phyloP scores from a whole-genome alignment of 2,113 vertebrate genomes.

The Myanophis thanlyinensis region DNA sequence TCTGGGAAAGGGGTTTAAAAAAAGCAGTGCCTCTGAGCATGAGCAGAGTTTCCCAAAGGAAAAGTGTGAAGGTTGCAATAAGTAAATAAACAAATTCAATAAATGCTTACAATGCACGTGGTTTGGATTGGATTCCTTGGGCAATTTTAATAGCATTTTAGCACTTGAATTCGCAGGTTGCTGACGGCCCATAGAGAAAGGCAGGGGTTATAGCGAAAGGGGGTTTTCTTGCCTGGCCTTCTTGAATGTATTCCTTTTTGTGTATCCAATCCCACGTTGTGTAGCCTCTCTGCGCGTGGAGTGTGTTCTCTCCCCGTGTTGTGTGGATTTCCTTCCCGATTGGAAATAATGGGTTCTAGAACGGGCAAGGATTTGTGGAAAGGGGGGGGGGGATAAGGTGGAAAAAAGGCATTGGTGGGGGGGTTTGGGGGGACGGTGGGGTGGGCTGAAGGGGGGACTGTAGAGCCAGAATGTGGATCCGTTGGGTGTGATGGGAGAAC shows the following conservation, averaged over 20 bases:
- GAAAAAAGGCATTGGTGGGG: background rate
- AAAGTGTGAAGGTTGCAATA: background rate
- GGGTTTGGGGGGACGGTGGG: background rate
- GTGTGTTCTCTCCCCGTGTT: rapidly evolving
- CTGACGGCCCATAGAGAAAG: background rate
- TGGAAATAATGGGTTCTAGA: background rate
- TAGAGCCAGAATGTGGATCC: background rate
- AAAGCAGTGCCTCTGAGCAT: background rate
- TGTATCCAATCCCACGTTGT: background rate
- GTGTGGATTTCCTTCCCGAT: background rate
- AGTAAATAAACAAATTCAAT: background rate
- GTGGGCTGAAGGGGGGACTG: background rate
- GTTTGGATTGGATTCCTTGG: background rate
- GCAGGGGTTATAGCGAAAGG: background rate
- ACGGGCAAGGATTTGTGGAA: background rate
- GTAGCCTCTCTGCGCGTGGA: background rate
- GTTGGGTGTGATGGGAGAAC: background rate
- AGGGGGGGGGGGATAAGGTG: background rate
- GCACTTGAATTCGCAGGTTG: background rate
- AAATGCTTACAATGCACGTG: background rate
- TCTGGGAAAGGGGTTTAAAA: background rate
- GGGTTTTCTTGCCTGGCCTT: background rate
- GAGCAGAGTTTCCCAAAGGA: background rate
- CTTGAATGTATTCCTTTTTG: background rate
- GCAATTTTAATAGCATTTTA: background rate